Evolutionary conservation across 2,113 vertebrate genomes (phyloP).

Genomic region (human (Homo sapiens)): DNA sequence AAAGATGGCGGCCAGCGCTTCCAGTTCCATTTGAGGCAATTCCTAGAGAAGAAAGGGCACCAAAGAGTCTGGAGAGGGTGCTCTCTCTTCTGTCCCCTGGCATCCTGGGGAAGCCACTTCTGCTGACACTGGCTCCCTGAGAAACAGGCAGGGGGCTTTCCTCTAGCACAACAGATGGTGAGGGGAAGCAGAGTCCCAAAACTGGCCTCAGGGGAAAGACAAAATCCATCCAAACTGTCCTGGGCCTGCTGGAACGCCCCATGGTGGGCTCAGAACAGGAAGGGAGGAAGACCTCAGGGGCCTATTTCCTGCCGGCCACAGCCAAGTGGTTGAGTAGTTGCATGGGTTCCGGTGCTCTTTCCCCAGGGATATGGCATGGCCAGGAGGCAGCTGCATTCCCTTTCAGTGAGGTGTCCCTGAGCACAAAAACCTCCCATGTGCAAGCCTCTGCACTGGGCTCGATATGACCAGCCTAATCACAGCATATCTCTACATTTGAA

Average conservation of each 20-base stretch:
- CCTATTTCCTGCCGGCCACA: rapidly evolving
- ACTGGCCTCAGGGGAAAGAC: neutral
- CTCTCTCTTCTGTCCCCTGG: rapidly evolving
- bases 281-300: rapidly evolving
- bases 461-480: conserved; percentile 42
- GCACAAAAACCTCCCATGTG: neutral
- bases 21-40: neutral
- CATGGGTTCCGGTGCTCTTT: neutral
- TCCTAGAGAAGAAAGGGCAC: neutral
- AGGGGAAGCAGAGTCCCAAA: neutral
- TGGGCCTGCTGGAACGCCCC: neutral
- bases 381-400: conserved; percentile 2
- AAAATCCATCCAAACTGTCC: neutral
- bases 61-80: neutral
- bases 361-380: neutral
- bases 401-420: conserved; percentile 4
- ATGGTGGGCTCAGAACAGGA: too few species aligned
- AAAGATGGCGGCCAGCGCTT: neutral
- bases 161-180: rapidly evolving
- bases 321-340: neutral
- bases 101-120: neutral
- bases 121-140: neutral
- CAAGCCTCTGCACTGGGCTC: neutral
- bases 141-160: neutral
- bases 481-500: conserved; percentile 41